Evolutionary conservation across 2,113 vertebrate genomes (phyloP).

Genomic region (Manacus vitellinus): DNA sequence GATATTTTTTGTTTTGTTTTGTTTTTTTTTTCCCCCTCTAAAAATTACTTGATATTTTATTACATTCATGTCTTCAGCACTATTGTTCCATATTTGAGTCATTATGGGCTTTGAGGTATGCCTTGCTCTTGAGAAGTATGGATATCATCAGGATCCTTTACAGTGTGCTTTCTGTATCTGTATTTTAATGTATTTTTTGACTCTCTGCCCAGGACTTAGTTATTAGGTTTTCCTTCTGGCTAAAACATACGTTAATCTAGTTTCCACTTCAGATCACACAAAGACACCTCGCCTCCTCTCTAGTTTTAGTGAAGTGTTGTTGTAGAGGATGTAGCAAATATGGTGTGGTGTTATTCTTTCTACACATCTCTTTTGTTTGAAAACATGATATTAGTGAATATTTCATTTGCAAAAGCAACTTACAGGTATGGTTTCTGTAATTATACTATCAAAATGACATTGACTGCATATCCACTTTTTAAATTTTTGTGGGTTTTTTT

Average conservation of each 20-base stretch:
- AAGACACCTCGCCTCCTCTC: neutral
- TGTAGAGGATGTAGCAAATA: neutral
- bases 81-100: slow-evolving; percentile 19
- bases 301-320: neutral
- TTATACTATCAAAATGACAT: neutral
- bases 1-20: neutral
- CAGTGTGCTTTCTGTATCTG: neutral
- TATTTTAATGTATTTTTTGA: slow-evolving; percentile 21
- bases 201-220: neutral
- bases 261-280: slow-evolving; percentile 1
- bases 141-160: neutral
- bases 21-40: neutral
- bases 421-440: neutral
- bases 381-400: neutral
- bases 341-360: neutral
- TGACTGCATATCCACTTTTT: neutral
- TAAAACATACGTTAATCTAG: slow-evolving; percentile 18
- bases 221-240: neutral
- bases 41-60: slow-evolving; percentile 38
- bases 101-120: slow-evolving; percentile 28
- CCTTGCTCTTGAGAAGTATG: neutral
- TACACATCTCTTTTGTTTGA: neutral
- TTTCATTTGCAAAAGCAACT: neutral
- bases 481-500: neutral
- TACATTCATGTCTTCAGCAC: slow-evolving; percentile 20